These are phyloP conservation scores for Euzetes globulus DNA, from an alignment of 2,888 invertebrate genomes.

Conservation along the genomic window DNA sequence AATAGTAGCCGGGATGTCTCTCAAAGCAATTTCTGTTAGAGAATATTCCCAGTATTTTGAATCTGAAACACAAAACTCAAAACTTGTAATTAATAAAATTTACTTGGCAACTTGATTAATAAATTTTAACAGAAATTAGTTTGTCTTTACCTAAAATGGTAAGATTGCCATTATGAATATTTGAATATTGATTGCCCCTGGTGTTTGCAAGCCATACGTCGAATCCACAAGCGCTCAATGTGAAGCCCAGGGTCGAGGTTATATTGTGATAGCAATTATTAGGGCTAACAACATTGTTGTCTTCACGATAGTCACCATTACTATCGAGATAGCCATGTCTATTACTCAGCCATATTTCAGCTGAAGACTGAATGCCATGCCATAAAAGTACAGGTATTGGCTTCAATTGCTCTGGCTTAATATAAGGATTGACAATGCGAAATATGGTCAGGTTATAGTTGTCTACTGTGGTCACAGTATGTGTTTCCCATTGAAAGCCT, in stretches of 20 bases:
- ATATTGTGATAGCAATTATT: constrained; percentile 12
- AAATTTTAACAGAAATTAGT: too few relatives aligned
- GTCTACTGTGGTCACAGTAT: constrained; percentile 19
- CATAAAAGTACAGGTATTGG: constrained; percentile 23
- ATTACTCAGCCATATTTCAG: constrained; percentile 16
- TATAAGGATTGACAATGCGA: constrained; percentile 19
- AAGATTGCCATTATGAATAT: background rate
- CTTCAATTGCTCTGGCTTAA: background rate
- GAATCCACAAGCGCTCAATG: constrained; percentile 27
- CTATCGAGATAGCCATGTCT: background rate
- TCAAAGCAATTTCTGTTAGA: constrained; percentile 17
- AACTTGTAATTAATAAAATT: too few relatives aligned
- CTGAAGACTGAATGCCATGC: constrained; percentile 2
- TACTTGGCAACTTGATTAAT: too few relatives aligned
- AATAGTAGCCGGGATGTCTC: constrained; percentile 7
- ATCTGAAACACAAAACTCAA: background rate
- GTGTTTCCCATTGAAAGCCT: constrained; percentile 17
- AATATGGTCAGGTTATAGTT: constrained; percentile 12
- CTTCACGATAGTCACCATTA: constrained; percentile 26
- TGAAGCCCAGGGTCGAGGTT: constrained; percentile 6
- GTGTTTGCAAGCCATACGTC: constrained; percentile 31
- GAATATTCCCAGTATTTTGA: constrained; percentile 17
- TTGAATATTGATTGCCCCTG: constrained; percentile 24
- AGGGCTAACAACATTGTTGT: background rate
- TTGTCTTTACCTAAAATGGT: too few relatives aligned